A percentile compares a stretch with the other conserved stretches of the same genome.
phyloP scores from a whole-genome alignment of 2,888 invertebrate species.

The Napeogenes sylphis region DNA sequence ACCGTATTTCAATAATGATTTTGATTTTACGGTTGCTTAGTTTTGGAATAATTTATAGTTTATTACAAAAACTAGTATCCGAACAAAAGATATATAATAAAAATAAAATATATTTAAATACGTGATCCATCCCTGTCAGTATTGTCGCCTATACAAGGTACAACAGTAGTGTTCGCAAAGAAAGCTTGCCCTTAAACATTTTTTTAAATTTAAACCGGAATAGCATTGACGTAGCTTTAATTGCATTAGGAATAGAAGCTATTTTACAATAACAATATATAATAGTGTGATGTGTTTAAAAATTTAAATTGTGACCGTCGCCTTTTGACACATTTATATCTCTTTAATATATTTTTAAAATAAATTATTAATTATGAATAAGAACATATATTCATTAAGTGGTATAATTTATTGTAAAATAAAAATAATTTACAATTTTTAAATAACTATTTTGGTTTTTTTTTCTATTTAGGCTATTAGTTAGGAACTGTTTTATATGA shows the following conservation, averaged over 20 bases:
- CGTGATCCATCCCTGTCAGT: slow-evolving; percentile 48
- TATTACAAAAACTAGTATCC: not conserved
- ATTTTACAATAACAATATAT: slow-evolving; percentile 42
- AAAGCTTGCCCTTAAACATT: slow-evolving; percentile 66
- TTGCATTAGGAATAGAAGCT: slow-evolving; percentile 35
- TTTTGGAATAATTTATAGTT: no score
- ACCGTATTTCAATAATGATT: no score
- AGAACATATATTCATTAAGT: no score
- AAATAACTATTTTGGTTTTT: no score
- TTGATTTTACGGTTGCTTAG: no score
- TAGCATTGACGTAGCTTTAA: slow-evolving; percentile 39
- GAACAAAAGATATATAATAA: not conserved
- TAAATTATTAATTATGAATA: slow-evolving; percentile 3
- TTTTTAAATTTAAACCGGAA: slow-evolving; percentile 46
- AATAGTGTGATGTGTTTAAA: slow-evolving; percentile 38
- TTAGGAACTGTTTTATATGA: no score
- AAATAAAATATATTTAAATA: not conserved
- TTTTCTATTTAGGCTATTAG: no score
- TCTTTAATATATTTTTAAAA: not conserved
- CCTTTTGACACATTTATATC: slow-evolving; percentile 27
- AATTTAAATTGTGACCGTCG: slow-evolving; percentile 42
- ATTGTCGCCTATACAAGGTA: slow-evolving; percentile 59
- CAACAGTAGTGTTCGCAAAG: slow-evolving; percentile 66
- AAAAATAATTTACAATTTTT: no score
- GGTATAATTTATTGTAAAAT: no score